Percentiles rank a stretch among this genome's conserved stretches.
Conservation (phyloP, 2,113 vertebrate genomes). For the Poeciliopsis prolifica region DNA sequence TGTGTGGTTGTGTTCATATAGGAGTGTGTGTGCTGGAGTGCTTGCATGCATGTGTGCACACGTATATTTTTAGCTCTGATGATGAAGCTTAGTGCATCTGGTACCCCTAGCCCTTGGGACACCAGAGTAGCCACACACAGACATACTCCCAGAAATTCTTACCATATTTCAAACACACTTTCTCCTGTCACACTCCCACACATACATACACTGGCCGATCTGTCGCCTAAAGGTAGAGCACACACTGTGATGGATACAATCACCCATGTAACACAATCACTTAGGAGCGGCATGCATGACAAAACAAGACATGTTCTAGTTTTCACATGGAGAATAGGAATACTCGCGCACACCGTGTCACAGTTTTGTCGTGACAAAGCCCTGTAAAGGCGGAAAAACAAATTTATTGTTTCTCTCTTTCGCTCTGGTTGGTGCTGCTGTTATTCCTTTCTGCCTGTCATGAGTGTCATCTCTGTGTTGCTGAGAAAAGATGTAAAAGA, state of each 20-base stretch:
- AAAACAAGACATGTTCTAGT: conserved; percentile 4
- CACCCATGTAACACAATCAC: conserved; percentile 15
- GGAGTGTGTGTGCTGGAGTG: conserved; percentile 17
- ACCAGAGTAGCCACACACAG: conserved; percentile 49
- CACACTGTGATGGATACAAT: not conserved
- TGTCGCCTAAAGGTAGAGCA: conserved; percentile 2
- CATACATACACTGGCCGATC: conserved; percentile 16
- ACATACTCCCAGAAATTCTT: conserved; percentile 9
- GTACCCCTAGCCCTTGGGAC: conserved; percentile 79
- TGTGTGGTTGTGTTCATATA: conserved; percentile 18
- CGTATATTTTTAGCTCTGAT: conserved; percentile 81
- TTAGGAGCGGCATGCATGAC: not conserved
- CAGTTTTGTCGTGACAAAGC: conserved; percentile 4
- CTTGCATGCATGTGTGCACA: conserved; percentile 26
- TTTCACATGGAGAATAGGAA: conserved; percentile 7
- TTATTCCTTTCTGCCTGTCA: not conserved
- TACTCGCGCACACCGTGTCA: conserved; percentile 6
- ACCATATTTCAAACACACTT: conserved; percentile 29
- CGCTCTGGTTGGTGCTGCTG: not conserved
- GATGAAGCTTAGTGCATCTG: conserved; percentile 76
- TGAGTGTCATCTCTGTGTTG: not conserved
- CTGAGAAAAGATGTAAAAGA: conserved; percentile 6
- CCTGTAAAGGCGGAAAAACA: conserved; percentile 5
- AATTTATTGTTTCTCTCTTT: conserved; percentile 1
- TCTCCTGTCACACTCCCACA: conserved; percentile 16